Conservation (phyloP, 2,797 vertebrate genomes). For the Myiotriccus ornatus region DNA sequence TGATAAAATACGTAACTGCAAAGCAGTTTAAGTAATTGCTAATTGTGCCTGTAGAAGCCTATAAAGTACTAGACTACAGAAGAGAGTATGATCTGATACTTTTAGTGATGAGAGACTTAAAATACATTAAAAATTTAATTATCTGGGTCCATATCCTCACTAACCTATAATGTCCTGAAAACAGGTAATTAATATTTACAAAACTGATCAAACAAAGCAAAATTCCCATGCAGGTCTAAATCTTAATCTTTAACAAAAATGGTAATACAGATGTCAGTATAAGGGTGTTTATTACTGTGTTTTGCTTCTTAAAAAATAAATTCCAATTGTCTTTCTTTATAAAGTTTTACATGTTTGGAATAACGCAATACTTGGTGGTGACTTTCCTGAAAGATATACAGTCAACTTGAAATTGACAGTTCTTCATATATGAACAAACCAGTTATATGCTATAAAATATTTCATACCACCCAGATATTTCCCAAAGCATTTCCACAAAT, state of each 20-base stretch:
- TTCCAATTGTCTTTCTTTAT: neutral
- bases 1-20: neutral
- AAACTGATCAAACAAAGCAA: neutral
- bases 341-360: neutral
- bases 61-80: neutral
- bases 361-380: neutral
- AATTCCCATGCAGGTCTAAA: neutral
- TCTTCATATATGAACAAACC: neutral
- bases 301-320: neutral
- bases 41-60: constrained; percentile 1
- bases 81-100: neutral
- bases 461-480: neutral
- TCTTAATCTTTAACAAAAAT: neutral
- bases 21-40: constrained; percentile 25
- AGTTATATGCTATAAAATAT: neutral
- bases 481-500: neutral
- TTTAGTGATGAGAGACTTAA: neutral
- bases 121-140: neutral
- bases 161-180: neutral
- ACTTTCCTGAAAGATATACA: neutral
- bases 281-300: neutral
- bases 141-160: neutral
- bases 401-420: neutral
- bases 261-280: neutral
- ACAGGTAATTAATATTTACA: neutral